Conservation (phyloP, 2,797 vertebrate genomes). For the Muscicapa comitata region DNA sequence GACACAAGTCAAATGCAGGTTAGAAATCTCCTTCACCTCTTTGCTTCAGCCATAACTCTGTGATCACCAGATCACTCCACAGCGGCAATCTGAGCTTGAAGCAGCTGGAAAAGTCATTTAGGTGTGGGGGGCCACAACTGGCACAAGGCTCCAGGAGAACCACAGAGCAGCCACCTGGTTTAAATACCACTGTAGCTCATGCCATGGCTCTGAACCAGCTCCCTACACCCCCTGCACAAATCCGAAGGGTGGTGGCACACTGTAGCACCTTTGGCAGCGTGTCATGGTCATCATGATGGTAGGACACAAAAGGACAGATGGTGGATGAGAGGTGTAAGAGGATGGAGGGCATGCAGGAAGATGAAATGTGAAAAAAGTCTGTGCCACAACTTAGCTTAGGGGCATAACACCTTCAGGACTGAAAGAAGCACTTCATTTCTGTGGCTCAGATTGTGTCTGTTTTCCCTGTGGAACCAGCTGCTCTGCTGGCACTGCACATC, state of each 20-base stretch:
- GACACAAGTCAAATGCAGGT: background rate
- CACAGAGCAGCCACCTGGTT: background rate
- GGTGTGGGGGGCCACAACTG: background rate
- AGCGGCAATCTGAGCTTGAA: background rate
- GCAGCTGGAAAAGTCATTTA: background rate
- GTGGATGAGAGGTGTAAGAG: background rate
- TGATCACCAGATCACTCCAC: background rate
- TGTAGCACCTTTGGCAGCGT: rapidly evolving
- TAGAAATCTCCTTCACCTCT: background rate
- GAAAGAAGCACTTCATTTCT: constrained; percentile 4
- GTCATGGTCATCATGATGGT: background rate
- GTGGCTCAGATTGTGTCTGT: background rate
- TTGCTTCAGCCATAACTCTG: background rate
- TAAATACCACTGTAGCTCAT: background rate
- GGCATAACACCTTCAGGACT: background rate
- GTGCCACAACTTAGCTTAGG: background rate
- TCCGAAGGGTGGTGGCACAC: background rate
- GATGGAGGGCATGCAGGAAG: background rate
- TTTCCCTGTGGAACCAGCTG: constrained; percentile 26
- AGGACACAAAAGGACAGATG: background rate
- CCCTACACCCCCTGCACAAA: background rate
- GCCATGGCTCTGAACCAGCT: background rate
- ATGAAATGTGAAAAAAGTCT: background rate
- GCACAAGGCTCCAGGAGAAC: background rate
- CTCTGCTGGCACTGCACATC: constrained; percentile 3